Percentiles rank a stretch among this genome's conserved stretches.
phyloP scores from a whole-genome alignment of 2,797 vertebrate genomes.

The Sebastes trivittatus region DNA sequence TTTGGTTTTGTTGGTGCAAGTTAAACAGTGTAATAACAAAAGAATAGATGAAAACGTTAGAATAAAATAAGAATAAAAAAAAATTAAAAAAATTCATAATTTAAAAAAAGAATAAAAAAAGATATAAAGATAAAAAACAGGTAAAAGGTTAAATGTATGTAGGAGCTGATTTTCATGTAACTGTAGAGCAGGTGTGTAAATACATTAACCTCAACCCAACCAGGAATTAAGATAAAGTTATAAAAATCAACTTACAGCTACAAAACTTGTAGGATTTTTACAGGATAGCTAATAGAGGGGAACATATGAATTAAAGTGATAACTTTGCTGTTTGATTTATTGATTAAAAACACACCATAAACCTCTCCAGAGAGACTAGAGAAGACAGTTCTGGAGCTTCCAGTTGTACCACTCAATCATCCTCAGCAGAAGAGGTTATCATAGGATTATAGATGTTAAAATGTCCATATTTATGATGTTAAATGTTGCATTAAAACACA shows the following conservation, averaged over 20 bases:
- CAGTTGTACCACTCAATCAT: background rate
- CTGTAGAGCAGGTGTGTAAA: background rate
- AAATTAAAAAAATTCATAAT: no score
- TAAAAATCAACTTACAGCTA: background rate
- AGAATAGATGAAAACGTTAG: no score
- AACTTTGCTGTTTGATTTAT: background rate
- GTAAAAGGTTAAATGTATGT: background rate
- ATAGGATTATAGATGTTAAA: background rate
- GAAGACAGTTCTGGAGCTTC: background rate
- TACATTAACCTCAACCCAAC: background rate
- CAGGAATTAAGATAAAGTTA: no score
- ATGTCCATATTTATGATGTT: accelerated
- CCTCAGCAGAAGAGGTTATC: background rate
- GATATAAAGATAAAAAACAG: no score
- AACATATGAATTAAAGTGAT: background rate
- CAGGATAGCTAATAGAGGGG: background rate
- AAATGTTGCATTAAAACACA: background rate
- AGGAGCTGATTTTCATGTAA: accelerated
- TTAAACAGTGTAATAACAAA: no score
- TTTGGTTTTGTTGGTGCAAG: no score
- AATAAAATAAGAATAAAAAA: no score
- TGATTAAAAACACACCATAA: background rate
- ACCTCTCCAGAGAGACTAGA: background rate
- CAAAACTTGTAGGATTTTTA: background rate
- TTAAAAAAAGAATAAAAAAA: no score